phyloP scores from a whole-genome alignment of 2,113 vertebrate species.

The Oryzias javanicus region DNA sequence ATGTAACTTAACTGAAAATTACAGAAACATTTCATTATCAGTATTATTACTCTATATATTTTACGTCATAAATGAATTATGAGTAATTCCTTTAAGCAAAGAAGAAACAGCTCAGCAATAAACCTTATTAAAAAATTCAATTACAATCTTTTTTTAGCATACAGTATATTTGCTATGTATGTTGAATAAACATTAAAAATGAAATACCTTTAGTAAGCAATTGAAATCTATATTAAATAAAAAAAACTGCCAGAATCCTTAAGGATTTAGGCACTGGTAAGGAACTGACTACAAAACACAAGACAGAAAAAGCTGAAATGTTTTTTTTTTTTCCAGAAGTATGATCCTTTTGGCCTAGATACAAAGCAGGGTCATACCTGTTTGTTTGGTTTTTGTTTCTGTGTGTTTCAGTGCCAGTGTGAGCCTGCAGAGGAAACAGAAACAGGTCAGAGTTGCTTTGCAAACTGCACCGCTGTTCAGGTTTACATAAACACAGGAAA shows the following conservation, averaged over 20 bases:
- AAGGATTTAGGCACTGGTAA: neutral
- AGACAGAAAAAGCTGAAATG: neutral
- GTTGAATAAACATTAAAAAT: too few relatives aligned
- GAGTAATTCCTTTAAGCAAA: too few relatives aligned
- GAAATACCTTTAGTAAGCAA: too few relatives aligned
- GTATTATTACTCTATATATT: too few relatives aligned
- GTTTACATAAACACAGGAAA: neutral
- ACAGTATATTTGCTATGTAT: too few relatives aligned
- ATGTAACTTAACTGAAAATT: too few relatives aligned
- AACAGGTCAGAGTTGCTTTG: conserved; percentile 3
- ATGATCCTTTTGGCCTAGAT: neutral
- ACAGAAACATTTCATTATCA: too few relatives aligned
- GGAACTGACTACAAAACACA: neutral
- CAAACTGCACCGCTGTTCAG: neutral
- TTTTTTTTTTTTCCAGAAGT: neutral
- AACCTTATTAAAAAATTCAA: too few relatives aligned
- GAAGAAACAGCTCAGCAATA: too few relatives aligned
- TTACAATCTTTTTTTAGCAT: too few relatives aligned
- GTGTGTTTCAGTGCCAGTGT: conserved; percentile 1
- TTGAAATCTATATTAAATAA: neutral
- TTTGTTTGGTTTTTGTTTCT: conserved; percentile 19
- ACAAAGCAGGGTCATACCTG: conserved; percentile 28
- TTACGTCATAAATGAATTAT: too few relatives aligned
- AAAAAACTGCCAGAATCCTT: too few relatives aligned
- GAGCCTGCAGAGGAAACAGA: conserved; percentile 28